phyloP scores from a whole-genome alignment of 1,140 invertebrate genomes.

The Calephelis virginiensis region DNA sequence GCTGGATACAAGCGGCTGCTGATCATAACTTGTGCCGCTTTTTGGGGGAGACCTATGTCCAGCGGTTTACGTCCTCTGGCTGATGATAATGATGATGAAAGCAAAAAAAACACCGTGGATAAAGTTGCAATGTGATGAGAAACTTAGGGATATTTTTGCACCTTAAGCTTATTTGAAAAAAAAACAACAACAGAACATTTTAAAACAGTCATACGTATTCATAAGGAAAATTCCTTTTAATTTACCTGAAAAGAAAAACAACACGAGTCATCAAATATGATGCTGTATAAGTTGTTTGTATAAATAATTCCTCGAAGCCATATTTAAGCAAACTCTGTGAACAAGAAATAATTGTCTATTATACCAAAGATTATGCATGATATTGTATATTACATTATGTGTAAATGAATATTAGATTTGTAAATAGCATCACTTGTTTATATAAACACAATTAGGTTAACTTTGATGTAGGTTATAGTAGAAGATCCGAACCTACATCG shows the following conservation, averaged over 20 bases:
- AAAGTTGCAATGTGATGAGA: too few species aligned
- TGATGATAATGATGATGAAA: too few species aligned
- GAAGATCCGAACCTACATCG: too few species aligned
- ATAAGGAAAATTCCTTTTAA: not conserved
- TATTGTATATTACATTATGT: constrained; percentile 27
- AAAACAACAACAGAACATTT: not conserved
- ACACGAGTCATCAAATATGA: constrained; percentile 22
- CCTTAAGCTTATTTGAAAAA: too few species aligned
- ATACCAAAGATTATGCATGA: constrained; percentile 63
- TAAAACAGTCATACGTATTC: constrained; percentile 12
- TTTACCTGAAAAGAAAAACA: constrained; percentile 16
- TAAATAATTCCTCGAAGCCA: constrained; percentile 52
- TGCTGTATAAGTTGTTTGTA: constrained; percentile 28
- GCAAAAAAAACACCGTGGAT: too few species aligned
- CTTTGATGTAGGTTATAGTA: not conserved
- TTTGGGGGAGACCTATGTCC: too few species aligned
- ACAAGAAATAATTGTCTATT: constrained; percentile 64
- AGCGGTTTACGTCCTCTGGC: too few species aligned
- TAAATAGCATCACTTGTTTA: constrained; percentile 43
- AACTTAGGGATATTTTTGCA: too few species aligned
- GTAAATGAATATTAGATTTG: constrained; percentile 37
- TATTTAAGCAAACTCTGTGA: constrained; percentile 39
- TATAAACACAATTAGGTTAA: constrained; percentile 24
- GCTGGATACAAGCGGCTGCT: too few species aligned
- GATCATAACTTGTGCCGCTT: too few species aligned